A percentile compares a stretch with the other conserved stretches of the same genome.
Evolutionary conservation across 1,140 invertebrate species (phyloP).

Genomic region (Bombus sibiricus): DNA sequence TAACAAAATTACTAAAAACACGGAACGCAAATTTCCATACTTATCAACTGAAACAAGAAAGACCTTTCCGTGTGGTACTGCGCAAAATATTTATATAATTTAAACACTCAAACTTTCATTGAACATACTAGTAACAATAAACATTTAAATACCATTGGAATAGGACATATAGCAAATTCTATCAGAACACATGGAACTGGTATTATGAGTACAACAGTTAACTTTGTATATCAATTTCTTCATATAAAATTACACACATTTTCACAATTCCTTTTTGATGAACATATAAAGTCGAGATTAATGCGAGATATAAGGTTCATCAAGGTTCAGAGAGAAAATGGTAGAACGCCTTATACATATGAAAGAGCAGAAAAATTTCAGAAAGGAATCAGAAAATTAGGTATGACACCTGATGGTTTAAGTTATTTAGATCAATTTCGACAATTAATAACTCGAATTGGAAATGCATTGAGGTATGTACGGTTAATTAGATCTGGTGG

Average conservation of each 20-base stretch:
- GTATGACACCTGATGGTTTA: constrained; percentile 90
- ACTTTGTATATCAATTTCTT: constrained; percentile 98
- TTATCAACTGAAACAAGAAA: too few species aligned
- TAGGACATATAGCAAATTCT: constrained; percentile 97
- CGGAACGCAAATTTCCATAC: too few species aligned
- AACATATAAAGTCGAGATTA: constrained; percentile 98
- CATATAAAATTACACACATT: constrained; percentile 97
- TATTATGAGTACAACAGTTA: constrained; percentile 98
- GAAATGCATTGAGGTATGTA: constrained; percentile 98
- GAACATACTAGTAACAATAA: constrained; percentile 96
- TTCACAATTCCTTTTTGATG: constrained; percentile 99
- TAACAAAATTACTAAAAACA: too few species aligned
- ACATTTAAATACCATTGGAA: constrained; percentile 97
- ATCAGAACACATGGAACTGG: constrained; percentile 98
- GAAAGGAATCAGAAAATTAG: constrained; percentile 94
- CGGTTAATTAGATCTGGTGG: constrained; percentile 97
- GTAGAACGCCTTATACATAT: constrained; percentile 86
- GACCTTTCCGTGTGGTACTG: too few species aligned
- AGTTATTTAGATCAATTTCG: constrained; percentile 97
- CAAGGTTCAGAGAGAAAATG: constrained; percentile 80
- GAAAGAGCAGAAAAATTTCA: constrained; percentile 98
- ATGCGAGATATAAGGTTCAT: constrained; percentile 92
- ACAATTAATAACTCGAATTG: constrained; percentile 95
- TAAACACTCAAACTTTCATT: constrained; percentile 98
- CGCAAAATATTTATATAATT: constrained; percentile 97